Evolutionary conservation across 2,888 invertebrate genomes (phyloP).

Genomic region (Blastobasis lacticolella): DNA sequence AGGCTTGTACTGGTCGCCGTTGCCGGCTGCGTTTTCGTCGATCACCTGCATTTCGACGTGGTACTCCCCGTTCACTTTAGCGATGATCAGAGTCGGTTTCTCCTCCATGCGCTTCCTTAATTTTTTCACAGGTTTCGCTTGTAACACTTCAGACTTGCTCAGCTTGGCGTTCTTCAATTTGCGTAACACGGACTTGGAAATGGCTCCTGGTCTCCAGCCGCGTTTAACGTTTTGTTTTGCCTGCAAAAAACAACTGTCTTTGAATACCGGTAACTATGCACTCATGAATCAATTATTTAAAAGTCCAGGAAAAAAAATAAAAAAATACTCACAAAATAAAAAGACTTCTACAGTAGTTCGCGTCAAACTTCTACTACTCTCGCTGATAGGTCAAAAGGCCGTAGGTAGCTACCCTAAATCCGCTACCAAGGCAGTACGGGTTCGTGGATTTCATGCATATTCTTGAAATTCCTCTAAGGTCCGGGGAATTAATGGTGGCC

Average conservation of each 20-base stretch:
- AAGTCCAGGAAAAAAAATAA: slow-evolving; percentile 4
- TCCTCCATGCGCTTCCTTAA: slow-evolving; percentile 34
- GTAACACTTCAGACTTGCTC: slow-evolving; percentile 18
- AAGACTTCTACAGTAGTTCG: no score
- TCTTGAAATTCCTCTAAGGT: no score
- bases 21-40: slow-evolving; percentile 19
- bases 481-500: no score
- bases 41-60: slow-evolving; percentile 45
- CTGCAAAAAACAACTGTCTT: no score
- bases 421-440: no score
- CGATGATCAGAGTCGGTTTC: slow-evolving; percentile 46
- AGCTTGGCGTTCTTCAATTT: slow-evolving; percentile 42
- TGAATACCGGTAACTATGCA: no score
- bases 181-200: slow-evolving; percentile 44
- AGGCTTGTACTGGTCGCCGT: slow-evolving; percentile 29
- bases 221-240: slow-evolving; percentile 26
- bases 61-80: slow-evolving; percentile 49
- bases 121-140: slow-evolving; percentile 27
- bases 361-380: no score
- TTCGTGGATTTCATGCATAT: no score
- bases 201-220: slow-evolving; percentile 61
- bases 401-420: no score
- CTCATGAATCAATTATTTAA: no score
- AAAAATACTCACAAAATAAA: slow-evolving; percentile 1
- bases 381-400: no score